A percentile compares a stretch with the other conserved stretches of the same genome.
Conservation (phyloP, 2,888 invertebrate species). For the Argyra leucocephala region DNA sequence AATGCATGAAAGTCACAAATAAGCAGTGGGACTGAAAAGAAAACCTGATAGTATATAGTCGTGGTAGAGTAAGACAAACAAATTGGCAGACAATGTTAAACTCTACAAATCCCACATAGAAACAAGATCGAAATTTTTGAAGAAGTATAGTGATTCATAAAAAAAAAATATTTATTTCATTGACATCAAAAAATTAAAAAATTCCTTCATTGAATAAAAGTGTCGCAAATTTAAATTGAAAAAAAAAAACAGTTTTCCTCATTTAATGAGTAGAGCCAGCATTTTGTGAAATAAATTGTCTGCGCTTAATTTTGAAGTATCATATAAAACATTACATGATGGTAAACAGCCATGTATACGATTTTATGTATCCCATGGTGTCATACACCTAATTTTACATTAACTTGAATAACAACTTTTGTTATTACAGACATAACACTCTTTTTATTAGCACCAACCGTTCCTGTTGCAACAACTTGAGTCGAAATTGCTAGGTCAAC, state of each 20-base stretch:
- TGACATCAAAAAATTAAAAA: slow-evolving; percentile 14
- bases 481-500: slow-evolving; percentile 64
- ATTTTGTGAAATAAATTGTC: slow-evolving; percentile 69
- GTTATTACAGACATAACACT: slow-evolving; percentile 71
- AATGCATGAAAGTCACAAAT: no score
- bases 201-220: slow-evolving; percentile 9
- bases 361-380: slow-evolving; percentile 59
- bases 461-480: slow-evolving; percentile 47
- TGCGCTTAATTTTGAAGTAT: slow-evolving; percentile 57
- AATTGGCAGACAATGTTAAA: no score
- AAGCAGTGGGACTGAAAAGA: no score
- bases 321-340: slow-evolving; percentile 75
- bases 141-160: no score
- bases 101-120: no score
- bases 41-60: no score
- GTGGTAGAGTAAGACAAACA: no score
- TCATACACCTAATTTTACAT: slow-evolving; percentile 88
- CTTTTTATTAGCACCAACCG: slow-evolving; percentile 32
- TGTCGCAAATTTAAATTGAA: neutral
- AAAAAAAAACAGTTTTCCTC: slow-evolving; percentile 60
- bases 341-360: slow-evolving; percentile 48
- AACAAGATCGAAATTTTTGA: no score
- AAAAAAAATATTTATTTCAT: no score
- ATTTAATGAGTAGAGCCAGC: slow-evolving; percentile 55
- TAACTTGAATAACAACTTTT: slow-evolving; percentile 87